phyloP scores from a whole-genome alignment of 2,113 vertebrate species.

The Etheostoma spectabile region DNA sequence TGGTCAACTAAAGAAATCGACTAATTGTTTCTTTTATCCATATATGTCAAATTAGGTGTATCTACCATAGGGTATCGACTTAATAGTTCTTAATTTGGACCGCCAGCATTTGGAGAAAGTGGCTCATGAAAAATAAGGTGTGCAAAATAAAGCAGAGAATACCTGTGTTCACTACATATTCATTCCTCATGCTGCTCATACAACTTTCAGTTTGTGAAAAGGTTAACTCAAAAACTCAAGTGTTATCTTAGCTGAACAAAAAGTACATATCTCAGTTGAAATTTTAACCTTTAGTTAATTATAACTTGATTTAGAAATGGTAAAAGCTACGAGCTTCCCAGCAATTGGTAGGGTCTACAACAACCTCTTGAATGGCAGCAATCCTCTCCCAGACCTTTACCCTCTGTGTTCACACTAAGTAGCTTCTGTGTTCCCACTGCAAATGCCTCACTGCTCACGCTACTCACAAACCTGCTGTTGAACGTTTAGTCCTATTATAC shows the following conservation, averaged over 20 bases:
- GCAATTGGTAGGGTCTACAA: constrained; percentile 9
- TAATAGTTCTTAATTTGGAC: neutral
- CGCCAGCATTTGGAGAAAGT: neutral
- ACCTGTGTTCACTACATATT: too few relatives aligned
- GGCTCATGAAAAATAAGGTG: neutral
- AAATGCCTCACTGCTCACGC: constrained; percentile 37
- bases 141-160: neutral
- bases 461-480: constrained; percentile 29
- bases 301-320: neutral
- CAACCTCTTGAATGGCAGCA: constrained; percentile 37
- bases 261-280: neutral
- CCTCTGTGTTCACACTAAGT: constrained; percentile 45
- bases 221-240: too few relatives aligned
- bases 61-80: too few relatives aligned
- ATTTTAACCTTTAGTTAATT: neutral
- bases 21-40: neutral
- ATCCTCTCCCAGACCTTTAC: constrained; percentile 57
- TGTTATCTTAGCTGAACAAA: neutral
- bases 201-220: too few relatives aligned
- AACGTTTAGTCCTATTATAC: constrained; percentile 44
- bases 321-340: neutral
- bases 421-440: constrained; percentile 48
- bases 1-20: neutral
- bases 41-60: neutral
- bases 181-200: too few relatives aligned